Percentiles rank a stretch among this genome's conserved stretches.
These are phyloP conservation scores for Drosophila lacertosa DNA, from an alignment of 1,140 invertebrate species.

Conservation along the genomic window DNA sequence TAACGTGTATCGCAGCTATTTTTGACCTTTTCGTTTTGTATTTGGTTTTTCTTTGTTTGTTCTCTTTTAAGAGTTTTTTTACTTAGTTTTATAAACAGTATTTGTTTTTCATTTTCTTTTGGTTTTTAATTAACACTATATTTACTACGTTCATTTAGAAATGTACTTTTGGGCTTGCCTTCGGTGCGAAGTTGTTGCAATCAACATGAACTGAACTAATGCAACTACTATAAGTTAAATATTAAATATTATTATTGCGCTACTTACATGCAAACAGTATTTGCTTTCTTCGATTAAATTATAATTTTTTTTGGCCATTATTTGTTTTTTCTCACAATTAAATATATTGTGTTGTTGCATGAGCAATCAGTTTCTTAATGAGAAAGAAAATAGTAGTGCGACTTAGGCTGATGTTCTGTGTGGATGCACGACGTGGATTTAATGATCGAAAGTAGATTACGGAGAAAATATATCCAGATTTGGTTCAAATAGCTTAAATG, in stretches of 20 bases:
- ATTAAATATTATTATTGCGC: slow-evolving; percentile 55
- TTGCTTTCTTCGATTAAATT: slow-evolving; percentile 42
- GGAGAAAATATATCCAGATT: slow-evolving; percentile 19
- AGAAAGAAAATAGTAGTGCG: too few relatives aligned
- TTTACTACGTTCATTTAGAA: slow-evolving; percentile 70
- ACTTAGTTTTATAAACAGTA: slow-evolving; percentile 44
- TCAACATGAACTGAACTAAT: slow-evolving; percentile 42
- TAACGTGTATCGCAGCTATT: slow-evolving; percentile 82
- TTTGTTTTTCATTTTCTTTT: slow-evolving; percentile 4
- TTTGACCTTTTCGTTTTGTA: slow-evolving; percentile 75
- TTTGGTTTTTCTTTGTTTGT: slow-evolving; percentile 45
- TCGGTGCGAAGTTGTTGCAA: slow-evolving; percentile 48
- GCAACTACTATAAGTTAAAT: slow-evolving; percentile 33
- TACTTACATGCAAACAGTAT: slow-evolving; percentile 72
- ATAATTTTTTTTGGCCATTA: slow-evolving; percentile 67
- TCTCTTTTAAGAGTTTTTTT: slow-evolving; percentile 33
- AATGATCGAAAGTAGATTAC: too few relatives aligned
- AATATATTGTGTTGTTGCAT: slow-evolving; percentile 4
- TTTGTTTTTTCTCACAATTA: slow-evolving; percentile 12
- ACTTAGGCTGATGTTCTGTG: too few relatives aligned
- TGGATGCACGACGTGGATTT: too few relatives aligned
- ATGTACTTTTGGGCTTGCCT: slow-evolving; percentile 54
- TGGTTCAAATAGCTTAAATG: too few relatives aligned
- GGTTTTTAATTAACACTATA: slow-evolving; percentile 38
- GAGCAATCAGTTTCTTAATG: too few relatives aligned